phyloP scores from a whole-genome alignment of 1,140 invertebrate species.

The Argopecten irradians region DNA sequence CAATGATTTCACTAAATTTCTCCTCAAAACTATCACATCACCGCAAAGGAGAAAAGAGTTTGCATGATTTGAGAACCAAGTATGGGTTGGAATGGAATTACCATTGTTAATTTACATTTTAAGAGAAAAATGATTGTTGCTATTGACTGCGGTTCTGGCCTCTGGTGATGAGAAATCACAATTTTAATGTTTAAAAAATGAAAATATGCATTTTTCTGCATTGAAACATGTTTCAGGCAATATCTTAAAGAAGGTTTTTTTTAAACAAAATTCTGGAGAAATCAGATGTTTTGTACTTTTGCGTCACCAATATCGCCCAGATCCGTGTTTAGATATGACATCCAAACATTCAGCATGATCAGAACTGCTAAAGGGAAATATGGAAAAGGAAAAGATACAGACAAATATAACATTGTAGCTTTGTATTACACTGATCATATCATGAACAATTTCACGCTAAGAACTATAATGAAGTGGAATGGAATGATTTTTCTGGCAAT shows the following conservation, averaged over 20 bases:
- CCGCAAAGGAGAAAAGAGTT: neutral
- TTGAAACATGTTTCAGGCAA: neutral
- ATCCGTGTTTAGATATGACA: too few species aligned
- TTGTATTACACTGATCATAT: neutral
- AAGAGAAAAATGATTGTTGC: neutral
- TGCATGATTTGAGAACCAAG: neutral
- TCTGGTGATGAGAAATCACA: neutral
- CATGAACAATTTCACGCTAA: too few species aligned
- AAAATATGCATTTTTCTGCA: neutral
- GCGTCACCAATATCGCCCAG: too few species aligned
- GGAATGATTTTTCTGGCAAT: too few species aligned
- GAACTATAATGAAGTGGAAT: too few species aligned
- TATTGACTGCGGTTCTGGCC: neutral
- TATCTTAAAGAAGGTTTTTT: neutral
- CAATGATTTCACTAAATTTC: neutral
- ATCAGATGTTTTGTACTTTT: neutral
- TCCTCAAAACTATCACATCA: neutral
- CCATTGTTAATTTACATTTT: constrained; percentile 8
- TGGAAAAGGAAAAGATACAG: neutral
- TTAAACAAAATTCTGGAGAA: neutral
- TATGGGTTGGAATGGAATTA: neutral
- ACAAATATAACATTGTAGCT: neutral
- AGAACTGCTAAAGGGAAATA: neutral
- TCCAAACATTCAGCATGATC: too few species aligned
- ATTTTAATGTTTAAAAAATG: neutral